Evolutionary conservation across 30 jellyfish, hydroid and myxozoan genomes (phyloP).

Genomic region (Hydractinia symbiolongicarpus): DNA sequence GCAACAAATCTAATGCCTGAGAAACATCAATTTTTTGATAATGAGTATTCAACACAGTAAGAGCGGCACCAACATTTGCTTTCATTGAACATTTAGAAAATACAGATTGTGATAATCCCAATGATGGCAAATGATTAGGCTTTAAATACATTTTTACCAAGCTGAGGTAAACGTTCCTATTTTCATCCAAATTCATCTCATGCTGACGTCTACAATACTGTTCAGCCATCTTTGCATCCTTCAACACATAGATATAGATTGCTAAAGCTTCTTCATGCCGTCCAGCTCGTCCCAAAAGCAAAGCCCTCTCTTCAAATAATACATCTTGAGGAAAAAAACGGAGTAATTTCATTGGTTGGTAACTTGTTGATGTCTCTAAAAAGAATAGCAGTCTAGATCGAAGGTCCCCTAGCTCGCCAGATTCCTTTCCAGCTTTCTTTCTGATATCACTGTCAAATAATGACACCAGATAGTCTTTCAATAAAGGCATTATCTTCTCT

Average conservation of each 20-base stretch:
- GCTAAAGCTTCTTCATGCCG: constrained; percentile 94
- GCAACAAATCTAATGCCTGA: constrained; percentile 80
- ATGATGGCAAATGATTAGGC: constrained; percentile 63
- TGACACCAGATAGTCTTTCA: constrained; percentile 50
- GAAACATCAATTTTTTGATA: constrained; percentile 70
- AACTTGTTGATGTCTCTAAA: constrained; percentile 75
- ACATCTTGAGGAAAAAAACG: constrained; percentile 80
- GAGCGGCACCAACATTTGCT: constrained; percentile 71
- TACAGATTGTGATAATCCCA: constrained; percentile 52
- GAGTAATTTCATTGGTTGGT: constrained; percentile 80
- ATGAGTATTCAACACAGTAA: constrained; percentile 52
- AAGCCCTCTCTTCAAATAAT: constrained; percentile 82
- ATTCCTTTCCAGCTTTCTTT: constrained; percentile 77
- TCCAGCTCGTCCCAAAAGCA: constrained; percentile 82
- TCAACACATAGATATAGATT: constrained; percentile 67
- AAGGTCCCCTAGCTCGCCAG: constrained; percentile 70
- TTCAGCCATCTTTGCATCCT: constrained; percentile 80
- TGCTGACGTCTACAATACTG: constrained; percentile 80
- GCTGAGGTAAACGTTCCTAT: constrained; percentile 65
- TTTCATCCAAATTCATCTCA: constrained; percentile 51
- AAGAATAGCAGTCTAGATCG: constrained; percentile 57
- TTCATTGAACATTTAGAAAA: constrained; percentile 44
- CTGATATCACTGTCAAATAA: constrained; percentile 50
- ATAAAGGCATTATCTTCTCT: constrained; percentile 53
- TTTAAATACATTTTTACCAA: constrained; percentile 74